These are phyloP conservation scores for Luscinia megarhynchos DNA, from an alignment of 2,797 vertebrate species.

Conservation along the genomic window DNA sequence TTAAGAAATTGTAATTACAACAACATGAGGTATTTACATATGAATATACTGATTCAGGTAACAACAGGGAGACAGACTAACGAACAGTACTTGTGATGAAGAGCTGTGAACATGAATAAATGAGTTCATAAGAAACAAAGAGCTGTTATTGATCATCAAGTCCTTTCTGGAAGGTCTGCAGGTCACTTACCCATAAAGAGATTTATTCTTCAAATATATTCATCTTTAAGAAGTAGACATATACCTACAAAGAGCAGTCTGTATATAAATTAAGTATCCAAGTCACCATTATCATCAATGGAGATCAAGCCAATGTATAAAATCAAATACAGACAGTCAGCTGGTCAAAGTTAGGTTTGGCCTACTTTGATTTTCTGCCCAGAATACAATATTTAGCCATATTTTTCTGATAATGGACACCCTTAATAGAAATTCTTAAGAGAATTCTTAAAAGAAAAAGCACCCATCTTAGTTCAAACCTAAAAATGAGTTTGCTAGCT, in stretches of 20 bases:
- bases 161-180: not conserved
- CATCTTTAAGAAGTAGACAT: not conserved
- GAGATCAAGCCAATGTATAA: not conserved
- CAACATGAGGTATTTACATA: not conserved
- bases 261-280: not conserved
- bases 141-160: not conserved
- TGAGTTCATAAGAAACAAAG: not conserved
- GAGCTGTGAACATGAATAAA: not conserved
- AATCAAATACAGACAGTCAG: not conserved
- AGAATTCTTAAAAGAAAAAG: not conserved
- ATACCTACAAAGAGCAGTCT: not conserved
- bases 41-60: not conserved
- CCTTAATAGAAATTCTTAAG: not conserved
- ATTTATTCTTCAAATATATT: not conserved
- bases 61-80: not conserved
- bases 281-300: not conserved
- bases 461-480: not conserved
- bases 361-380: not conserved
- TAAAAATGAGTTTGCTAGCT: not conserved
- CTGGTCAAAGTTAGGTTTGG: not conserved
- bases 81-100: rapidly evolving
- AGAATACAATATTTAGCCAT: not conserved
- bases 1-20: not conserved
- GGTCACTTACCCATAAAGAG: not conserved
- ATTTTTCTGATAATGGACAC: not conserved